A percentile compares a stretch with the other conserved stretches of the same genome.
Evolutionary conservation across 2,113 vertebrate species (phyloP).

Genomic region (mouse (Mus musculus)): DNA sequence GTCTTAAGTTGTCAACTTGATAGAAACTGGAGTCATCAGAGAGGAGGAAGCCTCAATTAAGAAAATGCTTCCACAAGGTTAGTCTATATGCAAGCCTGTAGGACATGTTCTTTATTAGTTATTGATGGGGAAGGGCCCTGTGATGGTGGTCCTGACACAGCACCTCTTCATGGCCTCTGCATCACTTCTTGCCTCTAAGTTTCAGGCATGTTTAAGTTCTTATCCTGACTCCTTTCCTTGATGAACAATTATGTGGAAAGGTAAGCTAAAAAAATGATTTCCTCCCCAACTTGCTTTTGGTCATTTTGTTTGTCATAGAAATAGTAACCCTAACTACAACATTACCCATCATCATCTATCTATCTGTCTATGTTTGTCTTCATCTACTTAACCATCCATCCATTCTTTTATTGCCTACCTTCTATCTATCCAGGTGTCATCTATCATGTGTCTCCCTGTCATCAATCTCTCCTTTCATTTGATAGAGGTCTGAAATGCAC

Average conservation of each 20-base stretch:
- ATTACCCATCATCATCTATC: not conserved
- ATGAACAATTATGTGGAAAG: too few species aligned
- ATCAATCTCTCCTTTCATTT: not conserved
- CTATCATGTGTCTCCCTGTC: not conserved
- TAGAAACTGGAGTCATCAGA: not conserved
- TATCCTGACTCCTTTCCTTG: too few species aligned
- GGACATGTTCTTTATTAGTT: not conserved
- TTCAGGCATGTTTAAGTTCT: not conserved
- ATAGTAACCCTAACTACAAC: not conserved
- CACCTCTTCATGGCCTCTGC: not conserved
- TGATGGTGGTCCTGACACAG: not conserved
- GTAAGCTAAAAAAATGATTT: not conserved
- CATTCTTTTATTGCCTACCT: not conserved
- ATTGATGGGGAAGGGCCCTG: not conserved
- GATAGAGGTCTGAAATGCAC: not conserved
- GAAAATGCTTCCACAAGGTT: not conserved
- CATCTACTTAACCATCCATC: not conserved
- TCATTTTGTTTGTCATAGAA: not conserved
- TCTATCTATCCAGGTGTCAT: not conserved
- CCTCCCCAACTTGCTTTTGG: not conserved
- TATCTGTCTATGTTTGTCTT: not conserved
- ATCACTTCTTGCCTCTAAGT: not conserved
- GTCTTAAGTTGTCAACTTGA: not conserved
- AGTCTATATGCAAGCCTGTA: not conserved
- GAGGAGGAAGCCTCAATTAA: too few species aligned